Percentiles rank a stretch among this genome's conserved stretches.
Conservation (phyloP, 2,113 vertebrate genomes). For the Girardinichthys multiradiatus region DNA sequence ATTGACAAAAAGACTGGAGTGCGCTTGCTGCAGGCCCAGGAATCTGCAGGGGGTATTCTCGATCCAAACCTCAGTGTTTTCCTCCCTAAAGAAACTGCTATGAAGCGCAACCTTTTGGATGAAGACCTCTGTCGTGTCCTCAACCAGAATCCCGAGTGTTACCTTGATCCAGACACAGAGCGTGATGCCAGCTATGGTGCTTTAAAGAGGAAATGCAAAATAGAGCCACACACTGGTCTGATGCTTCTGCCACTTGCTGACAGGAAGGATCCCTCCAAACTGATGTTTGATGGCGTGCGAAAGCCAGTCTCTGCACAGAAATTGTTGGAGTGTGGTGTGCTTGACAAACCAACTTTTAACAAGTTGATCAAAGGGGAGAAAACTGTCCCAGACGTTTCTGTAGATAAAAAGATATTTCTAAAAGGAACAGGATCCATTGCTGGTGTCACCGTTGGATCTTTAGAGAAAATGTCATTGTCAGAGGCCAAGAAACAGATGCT, state of each 20-base stretch:
- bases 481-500: constrained; percentile 89
- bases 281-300: constrained; percentile 90
- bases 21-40: too few relatives aligned
- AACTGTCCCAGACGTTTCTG: constrained; percentile 86
- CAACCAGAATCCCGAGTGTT: too few relatives aligned
- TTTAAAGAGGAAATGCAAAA: neutral
- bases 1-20: too few relatives aligned
- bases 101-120: too few relatives aligned
- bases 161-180: too few relatives aligned
- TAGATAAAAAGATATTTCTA: constrained; percentile 87
- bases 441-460: constrained; percentile 76
- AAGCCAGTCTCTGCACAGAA: constrained; percentile 92
- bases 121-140: too few relatives aligned
- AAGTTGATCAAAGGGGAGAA: constrained; percentile 86
- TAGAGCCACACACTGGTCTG: constrained; percentile 79
- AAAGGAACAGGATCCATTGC: constrained; percentile 91
- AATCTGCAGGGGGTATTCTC: too few relatives aligned
- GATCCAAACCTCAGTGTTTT: too few relatives aligned
- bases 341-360: constrained; percentile 87
- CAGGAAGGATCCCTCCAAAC: constrained; percentile 82
- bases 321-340: constrained; percentile 88
- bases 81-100: too few relatives aligned
- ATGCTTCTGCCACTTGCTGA: constrained; percentile 82
- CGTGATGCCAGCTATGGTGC: too few relatives aligned
- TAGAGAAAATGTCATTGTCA: constrained; percentile 86